phyloP scores from a whole-genome alignment of 1,140 invertebrate genomes.

The Potamilus streckersoni region DNA sequence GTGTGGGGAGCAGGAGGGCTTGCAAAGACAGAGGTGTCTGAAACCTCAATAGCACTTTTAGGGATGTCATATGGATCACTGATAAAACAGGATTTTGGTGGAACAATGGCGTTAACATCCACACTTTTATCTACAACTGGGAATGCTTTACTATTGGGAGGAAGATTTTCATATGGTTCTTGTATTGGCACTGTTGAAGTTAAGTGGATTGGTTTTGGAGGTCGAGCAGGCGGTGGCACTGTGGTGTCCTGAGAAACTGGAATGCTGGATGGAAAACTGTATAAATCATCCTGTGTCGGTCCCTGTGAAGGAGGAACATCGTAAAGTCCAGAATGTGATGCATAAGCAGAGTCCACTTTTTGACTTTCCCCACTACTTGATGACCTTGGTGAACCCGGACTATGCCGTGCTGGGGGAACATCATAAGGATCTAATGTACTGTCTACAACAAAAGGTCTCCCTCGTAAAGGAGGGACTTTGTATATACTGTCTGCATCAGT shows the following conservation, averaged over 20 bases:
- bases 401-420: conserved; percentile 32
- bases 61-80: conserved; percentile 24
- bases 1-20: conserved; percentile 13
- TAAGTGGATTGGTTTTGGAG: conserved; percentile 37
- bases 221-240: conserved; percentile 33
- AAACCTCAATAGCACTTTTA: conserved; percentile 11
- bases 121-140: conserved; percentile 2
- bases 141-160: conserved; percentile 41
- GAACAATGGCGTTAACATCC: conserved; percentile 23
- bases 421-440: conserved; percentile 34
- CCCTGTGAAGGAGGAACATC: conserved; percentile 36
- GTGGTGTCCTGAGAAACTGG: conserved; percentile 9
- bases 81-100: not conserved
- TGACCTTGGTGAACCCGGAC: conserved; percentile 39
- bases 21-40: conserved; percentile 10
- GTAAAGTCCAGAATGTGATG: conserved; percentile 38
- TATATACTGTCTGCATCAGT: conserved; percentile 14
- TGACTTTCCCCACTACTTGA: conserved; percentile 46
- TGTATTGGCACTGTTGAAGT: conserved; percentile 10
- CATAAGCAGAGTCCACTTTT: conserved; percentile 40
- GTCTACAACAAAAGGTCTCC: conserved; percentile 10
- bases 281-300: conserved; percentile 33
- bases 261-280: conserved; percentile 46
- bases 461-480: conserved; percentile 33
- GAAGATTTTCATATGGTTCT: conserved; percentile 56